phyloP scores from a whole-genome alignment of 2,888 invertebrate species.

The Drosophila kuntzei region DNA sequence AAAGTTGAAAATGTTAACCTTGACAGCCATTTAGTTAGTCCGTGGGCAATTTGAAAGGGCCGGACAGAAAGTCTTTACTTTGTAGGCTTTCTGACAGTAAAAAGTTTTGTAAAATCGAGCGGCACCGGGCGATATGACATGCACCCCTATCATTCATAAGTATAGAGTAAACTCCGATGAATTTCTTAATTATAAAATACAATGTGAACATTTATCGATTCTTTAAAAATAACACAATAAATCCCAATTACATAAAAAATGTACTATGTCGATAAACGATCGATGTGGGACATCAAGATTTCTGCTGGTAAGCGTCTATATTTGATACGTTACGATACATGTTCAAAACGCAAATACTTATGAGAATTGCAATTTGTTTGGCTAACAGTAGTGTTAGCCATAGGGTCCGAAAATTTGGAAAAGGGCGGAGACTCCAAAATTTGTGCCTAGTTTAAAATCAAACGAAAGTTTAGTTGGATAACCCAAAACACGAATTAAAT shows the following conservation, averaged over 20 bases:
- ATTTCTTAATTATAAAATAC: neutral
- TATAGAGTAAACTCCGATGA: neutral
- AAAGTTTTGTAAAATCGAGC: no score
- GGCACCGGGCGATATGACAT: no score
- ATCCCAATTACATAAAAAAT: neutral
- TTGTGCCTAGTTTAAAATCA: slow-evolving; percentile 29
- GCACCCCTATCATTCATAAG: no score
- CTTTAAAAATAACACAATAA: neutral
- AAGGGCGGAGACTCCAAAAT: slow-evolving; percentile 33
- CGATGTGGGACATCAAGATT: neutral
- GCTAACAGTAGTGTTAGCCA: neutral
- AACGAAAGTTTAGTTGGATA: slow-evolving; percentile 22
- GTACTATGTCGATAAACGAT: neutral
- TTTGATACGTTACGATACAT: slow-evolving; percentile 6
- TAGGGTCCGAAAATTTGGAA: slow-evolving; percentile 5
- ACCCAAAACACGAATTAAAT: slow-evolving; percentile 16
- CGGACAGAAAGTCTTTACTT: no score
- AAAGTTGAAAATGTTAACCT: no score
- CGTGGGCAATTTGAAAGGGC: no score
- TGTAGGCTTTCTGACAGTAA: no score
- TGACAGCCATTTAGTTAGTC: no score
- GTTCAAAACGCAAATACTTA: slow-evolving; percentile 13
- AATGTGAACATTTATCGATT: neutral
- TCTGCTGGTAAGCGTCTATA: slow-evolving; percentile 6
- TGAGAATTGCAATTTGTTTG: slow-evolving; percentile 31